Evolutionary conservation across 2,888 invertebrate genomes (phyloP), one percentile per base, ranked within the genome.

Genomic region (Eustalomyia histrio): DNA sequence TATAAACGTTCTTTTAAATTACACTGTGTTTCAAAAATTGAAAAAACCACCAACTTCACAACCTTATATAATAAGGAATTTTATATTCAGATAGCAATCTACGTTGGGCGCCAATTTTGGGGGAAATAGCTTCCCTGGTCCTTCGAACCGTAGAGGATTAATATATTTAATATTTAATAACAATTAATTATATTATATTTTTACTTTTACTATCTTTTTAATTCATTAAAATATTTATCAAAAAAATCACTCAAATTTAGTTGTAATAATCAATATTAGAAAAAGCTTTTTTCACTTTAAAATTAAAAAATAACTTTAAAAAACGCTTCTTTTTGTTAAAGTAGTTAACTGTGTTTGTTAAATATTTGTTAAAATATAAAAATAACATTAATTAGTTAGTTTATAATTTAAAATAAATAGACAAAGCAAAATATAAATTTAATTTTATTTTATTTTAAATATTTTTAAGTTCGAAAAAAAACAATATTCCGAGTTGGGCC

Each of bases 401-500:
- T 47, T 39, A 39, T 10, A n/a, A 47, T 47, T 6, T n/a, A 47
- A 5, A n/a, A 47, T 5, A 47, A 47, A 47, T 47, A 47, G 43
- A 39, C 16, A 14, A 18, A 14, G 21, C 61, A 43, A n/a, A 17
- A 39, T 24, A 6, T 29, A 29, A 29, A 6, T 29, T 6, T 29
- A 50, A 50, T 17, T 63, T 50, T 21, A 6, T 29, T 6, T 29
- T 29, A 50, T 17, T 63, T 50, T 21, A 39, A 47, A 61, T 14
- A 47, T 24, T 61, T 29, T 29, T 29, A 29, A 57, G 39, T 18
- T 55, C n/a, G 53, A 53, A 6, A 33, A 63, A 35, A 24, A 18
- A 18, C 53, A 78, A 57, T 76, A 80, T 86, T 88, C 88, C 85
- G 86, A 88, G 84, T 86, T 86, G 85, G 85, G 83, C 80, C 86